Percentiles rank a stretch among this genome's conserved stretches.
Conservation (phyloP, 2,888 invertebrate species). For the Tiliacea aurago region DNA sequence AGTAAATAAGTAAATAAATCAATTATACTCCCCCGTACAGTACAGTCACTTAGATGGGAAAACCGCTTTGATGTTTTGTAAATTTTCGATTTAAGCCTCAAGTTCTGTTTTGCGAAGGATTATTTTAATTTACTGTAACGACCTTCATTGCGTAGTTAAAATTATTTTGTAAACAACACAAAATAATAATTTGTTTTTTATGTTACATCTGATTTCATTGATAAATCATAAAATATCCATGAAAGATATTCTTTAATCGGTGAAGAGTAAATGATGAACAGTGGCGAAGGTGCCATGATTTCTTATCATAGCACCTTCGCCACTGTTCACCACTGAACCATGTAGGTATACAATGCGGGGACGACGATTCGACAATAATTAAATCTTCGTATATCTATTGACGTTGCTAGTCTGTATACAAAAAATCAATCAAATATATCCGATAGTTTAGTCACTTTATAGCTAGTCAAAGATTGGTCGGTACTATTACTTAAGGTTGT, state of each 20-base stretch:
- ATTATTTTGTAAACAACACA: conserved; percentile 14
- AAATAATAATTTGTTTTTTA: not conserved
- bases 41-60: conserved; percentile 61
- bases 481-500: not conserved
- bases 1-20: conserved; percentile 67
- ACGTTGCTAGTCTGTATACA: not conserved
- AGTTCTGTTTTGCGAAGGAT: conserved; percentile 33
- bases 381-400: not conserved
- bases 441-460: not conserved
- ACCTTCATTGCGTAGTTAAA: conserved; percentile 18
- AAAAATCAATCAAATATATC: not conserved
- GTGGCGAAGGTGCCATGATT: no score
- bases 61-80: conserved; percentile 65
- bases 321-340: not conserved
- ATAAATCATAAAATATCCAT: not conserved
- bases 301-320: not conserved
- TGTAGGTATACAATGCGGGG: not conserved
- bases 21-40: conserved; percentile 64
- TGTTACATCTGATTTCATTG: not conserved
- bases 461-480: not conserved
- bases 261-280: not conserved
- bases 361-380: not conserved
- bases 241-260: not conserved
- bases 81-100: conserved; percentile 39
- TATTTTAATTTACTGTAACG: conserved; percentile 41